Percentiles rank a stretch among this genome's conserved stretches.
phyloP scores from a whole-genome alignment of 2,888 invertebrate genomes.

The Apocheima hispidaria region DNA sequence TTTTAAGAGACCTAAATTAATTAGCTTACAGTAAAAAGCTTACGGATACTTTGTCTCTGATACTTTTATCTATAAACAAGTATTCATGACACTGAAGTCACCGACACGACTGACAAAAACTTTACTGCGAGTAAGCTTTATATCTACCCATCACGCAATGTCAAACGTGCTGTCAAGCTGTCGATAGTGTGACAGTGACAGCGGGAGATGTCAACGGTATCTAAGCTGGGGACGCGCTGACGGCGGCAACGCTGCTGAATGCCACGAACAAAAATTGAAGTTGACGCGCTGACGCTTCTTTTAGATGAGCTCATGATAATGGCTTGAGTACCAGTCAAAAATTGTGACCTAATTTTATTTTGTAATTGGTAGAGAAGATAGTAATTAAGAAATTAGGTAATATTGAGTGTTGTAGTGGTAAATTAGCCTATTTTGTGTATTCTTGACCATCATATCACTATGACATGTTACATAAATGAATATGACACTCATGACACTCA shows the following conservation, averaged over 20 bases:
- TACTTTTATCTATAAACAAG: constrained; percentile 23
- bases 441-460: too few relatives aligned
- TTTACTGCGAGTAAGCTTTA: constrained; percentile 49
- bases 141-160: constrained; percentile 68
- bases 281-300: constrained; percentile 56
- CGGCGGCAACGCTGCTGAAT: too few relatives aligned
- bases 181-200: constrained; percentile 43
- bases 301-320: constrained; percentile 52
- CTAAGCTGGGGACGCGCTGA: constrained; percentile 44
- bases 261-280: too few relatives aligned
- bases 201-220: constrained; percentile 41
- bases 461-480: too few relatives aligned
- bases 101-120: constrained; percentile 45
- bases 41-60: constrained; percentile 5
- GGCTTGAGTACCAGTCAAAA: constrained; percentile 12
- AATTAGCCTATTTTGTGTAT: too few relatives aligned
- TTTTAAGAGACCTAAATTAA: background rate
- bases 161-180: constrained; percentile 60
- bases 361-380: too few relatives aligned
- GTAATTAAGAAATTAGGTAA: too few relatives aligned
- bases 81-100: too few relatives aligned
- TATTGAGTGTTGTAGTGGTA: too few relatives aligned
- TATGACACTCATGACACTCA: too few relatives aligned
- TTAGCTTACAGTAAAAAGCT: background rate
- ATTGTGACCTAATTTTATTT: constrained; percentile 12